Evolutionary conservation across 1,140 invertebrate genomes (phyloP), one percentile per base, ranked within the genome.

Genomic region (Platyscapa corneri): DNA sequence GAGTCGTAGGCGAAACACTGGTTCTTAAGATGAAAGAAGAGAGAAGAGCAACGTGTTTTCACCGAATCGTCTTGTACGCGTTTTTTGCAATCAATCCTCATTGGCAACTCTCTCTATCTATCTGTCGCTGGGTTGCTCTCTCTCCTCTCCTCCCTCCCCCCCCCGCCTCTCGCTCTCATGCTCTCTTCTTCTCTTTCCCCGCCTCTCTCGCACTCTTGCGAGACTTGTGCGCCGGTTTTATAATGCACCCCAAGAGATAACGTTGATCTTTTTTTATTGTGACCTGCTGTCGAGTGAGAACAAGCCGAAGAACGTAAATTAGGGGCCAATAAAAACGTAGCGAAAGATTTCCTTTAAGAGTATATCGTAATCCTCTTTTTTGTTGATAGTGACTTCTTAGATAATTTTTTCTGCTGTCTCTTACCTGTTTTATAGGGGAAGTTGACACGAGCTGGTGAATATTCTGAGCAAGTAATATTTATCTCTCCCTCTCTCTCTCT

Each of bases 261-360:
- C 42, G 34, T 83, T 39, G 37, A 37, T 32, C 16, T 37, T 18
- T 76, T 83, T 72, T 83, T 83, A 56, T 65, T 64, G 37, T 23
- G 53, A 75, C 3, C 30, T 60, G 72, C 7, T 74, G 37, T 3
- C 3, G 23, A 83, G 49, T 32, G 46, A 37, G 77, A 79, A 37
- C 56, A 18, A 23, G 39, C 39, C 30, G 65, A 67, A 79, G 53
- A 79, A 60, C 53, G 84, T 82, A 76, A 86, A 86, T 86, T 86
- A 82, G 56, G 74, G 49, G 37, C 30, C n/a, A 81, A 85, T 80
- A 85, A 79, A 80, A 80, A 39, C 30, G 77, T 53, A 39, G 34
- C 60, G 67, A 70, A 74, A 53, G 39, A 77, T 67, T 76, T 82
- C 67, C 79, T 37, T 82, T 86, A 86, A 86, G 79, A 77, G 84